Conservation (phyloP, 2,797 vertebrate genomes). For the Schizothorax lantsangensis region DNA sequence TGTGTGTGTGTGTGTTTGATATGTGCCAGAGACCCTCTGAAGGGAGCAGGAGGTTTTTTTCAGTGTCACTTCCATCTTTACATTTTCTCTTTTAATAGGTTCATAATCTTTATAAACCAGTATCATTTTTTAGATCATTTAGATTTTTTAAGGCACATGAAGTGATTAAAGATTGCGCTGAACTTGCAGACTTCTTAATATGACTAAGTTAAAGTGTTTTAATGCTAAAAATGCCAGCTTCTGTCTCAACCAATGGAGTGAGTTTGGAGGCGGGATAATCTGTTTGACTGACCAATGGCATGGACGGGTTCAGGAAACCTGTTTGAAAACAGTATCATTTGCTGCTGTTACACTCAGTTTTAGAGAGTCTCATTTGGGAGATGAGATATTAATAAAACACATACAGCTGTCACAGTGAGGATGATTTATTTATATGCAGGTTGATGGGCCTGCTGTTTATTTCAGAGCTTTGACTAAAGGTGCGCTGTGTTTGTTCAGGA, state of each 20-base stretch:
- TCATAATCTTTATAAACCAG: background rate
- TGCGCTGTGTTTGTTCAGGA: background rate
- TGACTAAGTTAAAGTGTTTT: background rate
- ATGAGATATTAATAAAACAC: background rate
- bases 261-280: background rate
- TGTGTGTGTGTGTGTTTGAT: background rate
- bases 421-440: background rate
- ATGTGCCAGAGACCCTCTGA: background rate
- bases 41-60: background rate
- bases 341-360: background rate
- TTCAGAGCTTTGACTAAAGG: conserved; percentile 10
- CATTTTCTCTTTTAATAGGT: background rate
- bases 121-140: background rate
- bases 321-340: background rate
- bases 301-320: background rate
- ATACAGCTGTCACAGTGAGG: background rate
- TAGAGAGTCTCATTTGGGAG: background rate
- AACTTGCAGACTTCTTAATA: background rate
- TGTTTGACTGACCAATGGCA: background rate
- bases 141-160: background rate
- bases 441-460: background rate
- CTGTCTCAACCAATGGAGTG: background rate
- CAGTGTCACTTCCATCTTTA: background rate
- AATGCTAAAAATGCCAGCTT: background rate
- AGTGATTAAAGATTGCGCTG: background rate